Evolutionary conservation across 2,888 invertebrate genomes (phyloP).

Genomic region (Charanyca ferruginea): DNA sequence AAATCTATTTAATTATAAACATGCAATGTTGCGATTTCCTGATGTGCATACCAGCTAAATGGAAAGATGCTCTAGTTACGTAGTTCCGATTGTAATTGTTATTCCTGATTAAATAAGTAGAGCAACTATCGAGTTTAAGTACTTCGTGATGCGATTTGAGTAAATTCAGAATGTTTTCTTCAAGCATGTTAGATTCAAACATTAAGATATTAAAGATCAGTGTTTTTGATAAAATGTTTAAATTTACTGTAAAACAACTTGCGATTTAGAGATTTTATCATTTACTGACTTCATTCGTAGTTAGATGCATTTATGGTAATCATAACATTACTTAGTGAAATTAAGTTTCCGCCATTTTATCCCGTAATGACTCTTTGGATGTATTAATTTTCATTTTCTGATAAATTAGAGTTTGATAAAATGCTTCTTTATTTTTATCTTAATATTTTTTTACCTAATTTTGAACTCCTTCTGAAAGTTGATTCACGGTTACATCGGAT

Average conservation of each 20-base stretch:
- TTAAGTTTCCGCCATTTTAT: neutral
- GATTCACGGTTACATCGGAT: neutral
- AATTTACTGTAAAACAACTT: slow-evolving; percentile 9
- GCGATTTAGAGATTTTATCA: slow-evolving; percentile 24
- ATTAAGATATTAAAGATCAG: slow-evolving; percentile 11
- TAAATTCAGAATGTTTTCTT: slow-evolving; percentile 10
- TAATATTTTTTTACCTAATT: neutral
- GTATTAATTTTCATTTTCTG: too few relatives aligned
- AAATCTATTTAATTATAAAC: slow-evolving; percentile 52
- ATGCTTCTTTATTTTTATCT: too few relatives aligned
- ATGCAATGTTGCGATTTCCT: slow-evolving; percentile 58
- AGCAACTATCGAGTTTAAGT: slow-evolving; percentile 22
- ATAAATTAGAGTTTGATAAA: too few relatives aligned
- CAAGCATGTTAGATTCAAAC: slow-evolving; percentile 4
- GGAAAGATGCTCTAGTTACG: slow-evolving; percentile 52
- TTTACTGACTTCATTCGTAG: neutral
- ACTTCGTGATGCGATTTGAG: neutral
- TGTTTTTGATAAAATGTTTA: slow-evolving; percentile 7
- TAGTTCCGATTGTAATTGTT: slow-evolving; percentile 36
- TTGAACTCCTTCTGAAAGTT: neutral
- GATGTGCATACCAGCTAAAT: slow-evolving; percentile 46
- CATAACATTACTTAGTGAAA: neutral
- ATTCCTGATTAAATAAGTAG: slow-evolving; percentile 49
- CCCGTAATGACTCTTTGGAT: too few relatives aligned
- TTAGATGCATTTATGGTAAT: slow-evolving; percentile 6